phyloP scores from a whole-genome alignment of 2,113 vertebrate species.

The Gymnarchus niloticus region DNA sequence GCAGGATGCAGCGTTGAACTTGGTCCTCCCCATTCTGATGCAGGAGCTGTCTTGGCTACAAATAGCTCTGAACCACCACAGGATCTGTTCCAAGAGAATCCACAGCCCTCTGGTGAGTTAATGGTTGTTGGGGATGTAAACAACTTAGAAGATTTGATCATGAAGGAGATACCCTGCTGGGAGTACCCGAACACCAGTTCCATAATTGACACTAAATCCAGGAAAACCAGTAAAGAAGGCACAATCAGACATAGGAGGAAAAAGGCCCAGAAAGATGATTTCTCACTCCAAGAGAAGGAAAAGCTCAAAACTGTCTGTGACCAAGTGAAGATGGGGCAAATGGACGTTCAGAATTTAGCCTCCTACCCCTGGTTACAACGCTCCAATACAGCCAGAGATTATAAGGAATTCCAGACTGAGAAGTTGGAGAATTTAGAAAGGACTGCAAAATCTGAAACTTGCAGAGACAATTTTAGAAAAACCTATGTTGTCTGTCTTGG shows the following conservation, averaged over 20 bases:
- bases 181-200: not conserved
- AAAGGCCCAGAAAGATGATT: constrained; percentile 19
- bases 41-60: not conserved
- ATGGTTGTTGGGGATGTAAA: constrained; percentile 6
- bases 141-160: not conserved
- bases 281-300: not conserved
- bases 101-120: constrained; percentile 25
- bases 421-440: not conserved
- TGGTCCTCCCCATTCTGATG: not conserved
- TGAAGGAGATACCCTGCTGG: not conserved
- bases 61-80: not conserved
- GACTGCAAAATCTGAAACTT: not conserved
- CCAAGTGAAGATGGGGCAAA: not conserved
- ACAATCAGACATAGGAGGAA: constrained; percentile 23
- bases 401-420: not conserved
- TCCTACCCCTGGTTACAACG: not conserved
- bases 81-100: not conserved
- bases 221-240: constrained; percentile 38
- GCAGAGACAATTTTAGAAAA: not conserved
- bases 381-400: not conserved
- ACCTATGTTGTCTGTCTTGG: not conserved
- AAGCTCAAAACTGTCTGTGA: not conserved
- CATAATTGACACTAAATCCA: constrained; percentile 15
- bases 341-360: not conserved
- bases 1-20: not conserved